These are phyloP conservation scores for Mastigias papua DNA, from an alignment of 30 jellyfish, hydroid and myxozoan genomes.

Conservation along the genomic window DNA sequence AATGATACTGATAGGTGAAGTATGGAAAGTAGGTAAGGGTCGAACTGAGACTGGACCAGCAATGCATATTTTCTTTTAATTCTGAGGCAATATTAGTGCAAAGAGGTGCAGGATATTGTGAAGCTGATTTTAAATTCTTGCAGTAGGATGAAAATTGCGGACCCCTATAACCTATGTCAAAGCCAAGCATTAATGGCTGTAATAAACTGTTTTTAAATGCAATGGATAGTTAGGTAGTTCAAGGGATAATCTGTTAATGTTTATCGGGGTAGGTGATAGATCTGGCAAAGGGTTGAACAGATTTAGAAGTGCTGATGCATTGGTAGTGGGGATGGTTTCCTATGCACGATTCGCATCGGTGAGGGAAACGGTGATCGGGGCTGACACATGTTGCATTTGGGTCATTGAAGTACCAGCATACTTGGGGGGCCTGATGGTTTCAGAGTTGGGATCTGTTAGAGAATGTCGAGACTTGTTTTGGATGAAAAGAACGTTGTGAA, in stretches of 20 bases:
- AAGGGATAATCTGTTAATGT: not conserved
- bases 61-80: not conserved
- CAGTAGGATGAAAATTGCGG: not conserved
- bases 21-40: not conserved
- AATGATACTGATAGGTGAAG: conserved; percentile 30
- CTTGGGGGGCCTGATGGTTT: no score
- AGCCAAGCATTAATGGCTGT: not conserved
- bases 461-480: not conserved
- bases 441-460: not conserved
- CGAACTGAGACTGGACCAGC: not conserved
- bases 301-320: not conserved
- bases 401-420: not conserved
- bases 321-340: not conserved
- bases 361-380: not conserved
- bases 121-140: not conserved
- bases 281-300: not conserved
- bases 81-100: not conserved
- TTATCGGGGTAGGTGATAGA: not conserved
- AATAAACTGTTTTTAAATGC: not conserved
- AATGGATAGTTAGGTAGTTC: not conserved
- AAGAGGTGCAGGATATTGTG: not conserved
- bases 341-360: not conserved
- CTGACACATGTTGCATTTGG: not conserved
- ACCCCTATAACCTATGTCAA: not conserved
- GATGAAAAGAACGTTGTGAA: not conserved